phyloP scores from a whole-genome alignment of 2,797 vertebrate genomes.

The Myotis myotis region DNA sequence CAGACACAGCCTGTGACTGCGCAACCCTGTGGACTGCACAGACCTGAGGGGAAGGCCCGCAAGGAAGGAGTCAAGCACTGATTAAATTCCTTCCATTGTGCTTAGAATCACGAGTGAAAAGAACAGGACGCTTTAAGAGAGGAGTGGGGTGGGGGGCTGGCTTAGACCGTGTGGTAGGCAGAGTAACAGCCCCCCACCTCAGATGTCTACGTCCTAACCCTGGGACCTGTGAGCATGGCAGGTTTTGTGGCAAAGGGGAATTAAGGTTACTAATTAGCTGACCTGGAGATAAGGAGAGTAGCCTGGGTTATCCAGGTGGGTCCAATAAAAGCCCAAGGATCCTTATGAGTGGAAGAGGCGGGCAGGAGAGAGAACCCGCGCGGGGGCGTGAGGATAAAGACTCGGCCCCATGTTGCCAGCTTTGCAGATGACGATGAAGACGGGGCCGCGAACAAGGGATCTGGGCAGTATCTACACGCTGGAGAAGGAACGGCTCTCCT shows the following conservation, averaged over 20 bases:
- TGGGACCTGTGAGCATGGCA: accelerated
- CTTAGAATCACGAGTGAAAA: background rate
- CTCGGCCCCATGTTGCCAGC: accelerated
- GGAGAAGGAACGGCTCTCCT: background rate
- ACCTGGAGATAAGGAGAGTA: background rate
- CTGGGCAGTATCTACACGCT: accelerated
- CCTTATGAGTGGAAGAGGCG: background rate
- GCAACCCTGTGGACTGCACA: accelerated
- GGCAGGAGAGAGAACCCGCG: background rate
- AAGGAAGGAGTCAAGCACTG: background rate
- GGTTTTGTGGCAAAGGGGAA: background rate
- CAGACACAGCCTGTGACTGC: background rate
- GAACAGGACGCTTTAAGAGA: background rate
- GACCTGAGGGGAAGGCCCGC: background rate
- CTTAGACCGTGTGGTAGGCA: background rate
- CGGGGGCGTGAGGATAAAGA: background rate
- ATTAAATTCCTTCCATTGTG: background rate
- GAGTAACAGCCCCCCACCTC: background rate
- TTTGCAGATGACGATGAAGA: background rate
- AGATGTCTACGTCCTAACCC: background rate
- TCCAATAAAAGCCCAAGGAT: background rate
- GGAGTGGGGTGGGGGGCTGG: background rate
- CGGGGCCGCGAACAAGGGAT: background rate
- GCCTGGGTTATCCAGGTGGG: background rate
- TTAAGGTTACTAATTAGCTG: background rate